phyloP scores from a whole-genome alignment of 2,797 vertebrate genomes.

The Propithecus perrieri region DNA sequence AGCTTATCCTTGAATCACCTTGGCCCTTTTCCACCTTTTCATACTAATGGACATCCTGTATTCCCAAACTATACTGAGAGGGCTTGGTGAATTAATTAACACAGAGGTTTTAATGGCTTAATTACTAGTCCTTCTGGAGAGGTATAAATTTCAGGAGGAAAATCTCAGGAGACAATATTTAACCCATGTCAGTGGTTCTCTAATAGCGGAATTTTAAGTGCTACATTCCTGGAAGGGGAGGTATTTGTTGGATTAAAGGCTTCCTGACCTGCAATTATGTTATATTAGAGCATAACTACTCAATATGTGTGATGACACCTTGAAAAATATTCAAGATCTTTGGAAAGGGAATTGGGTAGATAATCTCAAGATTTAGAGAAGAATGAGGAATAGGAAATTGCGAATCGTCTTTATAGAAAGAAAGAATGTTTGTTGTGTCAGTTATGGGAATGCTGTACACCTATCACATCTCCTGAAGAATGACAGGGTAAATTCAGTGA shows the following conservation, averaged over 20 bases:
- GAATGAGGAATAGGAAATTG: constrained; percentile 19
- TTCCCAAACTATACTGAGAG: neutral
- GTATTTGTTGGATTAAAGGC: neutral
- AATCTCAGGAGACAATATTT: constrained; percentile 41
- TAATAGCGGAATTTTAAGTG: constrained; percentile 34
- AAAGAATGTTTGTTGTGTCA: neutral
- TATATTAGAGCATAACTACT: neutral
- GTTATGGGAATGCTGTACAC: neutral
- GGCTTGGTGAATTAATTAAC: constrained; percentile 31
- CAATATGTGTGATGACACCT: neutral
- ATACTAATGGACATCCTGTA: neutral
- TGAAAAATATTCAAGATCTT: neutral
- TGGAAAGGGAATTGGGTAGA: neutral
- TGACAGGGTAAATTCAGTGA: neutral
- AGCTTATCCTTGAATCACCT: neutral
- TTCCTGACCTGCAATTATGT: constrained; percentile 23
- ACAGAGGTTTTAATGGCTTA: constrained; percentile 14
- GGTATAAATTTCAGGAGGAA: constrained; percentile 31
- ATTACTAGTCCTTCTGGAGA: constrained; percentile 26
- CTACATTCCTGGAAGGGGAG: constrained; percentile 20
- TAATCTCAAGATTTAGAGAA: constrained; percentile 37
- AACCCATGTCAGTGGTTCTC: neutral
- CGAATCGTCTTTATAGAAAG: constrained; percentile 6
- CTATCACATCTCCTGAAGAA: neutral
- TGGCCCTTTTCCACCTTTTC: neutral